A percentile compares a stretch with the other conserved stretches of the same genome.
These are phyloP conservation scores for Phocoena phocoena DNA, from an alignment of 2,113 vertebrate genomes.

Conservation along the genomic window DNA sequence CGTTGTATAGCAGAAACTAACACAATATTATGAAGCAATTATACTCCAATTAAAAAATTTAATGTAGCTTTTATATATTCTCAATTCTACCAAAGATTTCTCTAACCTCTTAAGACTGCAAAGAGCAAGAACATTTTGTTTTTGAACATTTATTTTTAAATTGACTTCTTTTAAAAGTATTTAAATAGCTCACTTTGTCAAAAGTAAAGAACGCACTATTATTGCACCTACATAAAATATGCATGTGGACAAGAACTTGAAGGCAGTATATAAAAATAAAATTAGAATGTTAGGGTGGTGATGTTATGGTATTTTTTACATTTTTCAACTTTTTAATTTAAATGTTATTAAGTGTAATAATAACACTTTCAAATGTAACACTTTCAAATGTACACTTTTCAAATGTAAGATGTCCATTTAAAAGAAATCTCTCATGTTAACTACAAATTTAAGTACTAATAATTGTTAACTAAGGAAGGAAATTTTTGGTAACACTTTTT, in stretches of 20 bases:
- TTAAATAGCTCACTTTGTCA: slow-evolving; percentile 17
- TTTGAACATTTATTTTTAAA: slow-evolving; percentile 33
- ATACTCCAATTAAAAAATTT: not conserved
- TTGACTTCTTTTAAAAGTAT: not conserved
- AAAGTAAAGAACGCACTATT: slow-evolving; percentile 12
- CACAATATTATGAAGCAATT: no score
- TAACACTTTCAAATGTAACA: no score
- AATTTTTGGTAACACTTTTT: not conserved
- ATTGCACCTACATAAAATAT: slow-evolving; percentile 16
- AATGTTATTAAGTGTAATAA: slow-evolving; percentile 18
- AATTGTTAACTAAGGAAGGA: not conserved
- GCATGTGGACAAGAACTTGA: not conserved
- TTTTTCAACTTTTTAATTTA: slow-evolving; percentile 35
- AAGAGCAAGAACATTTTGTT: not conserved
- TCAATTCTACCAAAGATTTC: not conserved
- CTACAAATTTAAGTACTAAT: slow-evolving; percentile 6
- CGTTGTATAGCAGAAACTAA: no score
- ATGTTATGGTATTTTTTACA: not conserved
- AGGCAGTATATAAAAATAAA: not conserved
- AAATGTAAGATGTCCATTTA: slow-evolving; percentile 11
- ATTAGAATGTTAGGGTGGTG: not conserved
- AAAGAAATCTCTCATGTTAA: not conserved
- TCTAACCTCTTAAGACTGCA: not conserved
- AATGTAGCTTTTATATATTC: slow-evolving; percentile 1
- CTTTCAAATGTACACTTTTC: no score